phyloP scores from a whole-genome alignment of 1,140 invertebrate species.

The Penaeus vannamei region DNA sequence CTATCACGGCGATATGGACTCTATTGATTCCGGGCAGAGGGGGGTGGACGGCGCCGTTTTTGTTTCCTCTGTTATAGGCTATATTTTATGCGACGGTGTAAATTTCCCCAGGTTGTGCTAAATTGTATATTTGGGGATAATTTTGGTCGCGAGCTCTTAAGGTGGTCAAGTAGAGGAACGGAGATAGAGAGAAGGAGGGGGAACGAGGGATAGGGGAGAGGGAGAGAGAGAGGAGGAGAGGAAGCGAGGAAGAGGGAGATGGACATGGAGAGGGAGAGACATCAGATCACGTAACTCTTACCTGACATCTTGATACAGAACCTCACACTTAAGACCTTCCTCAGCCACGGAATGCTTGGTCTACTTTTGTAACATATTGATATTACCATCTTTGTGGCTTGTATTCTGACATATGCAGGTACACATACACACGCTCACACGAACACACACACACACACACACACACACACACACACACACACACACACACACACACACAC shows the following conservation, averaged over 20 bases:
- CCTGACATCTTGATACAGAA: no score
- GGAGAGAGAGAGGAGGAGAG: not conserved
- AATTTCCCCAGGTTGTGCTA: no score
- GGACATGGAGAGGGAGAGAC: not conserved
- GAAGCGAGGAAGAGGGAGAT: not conserved
- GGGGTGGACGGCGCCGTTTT: no score
- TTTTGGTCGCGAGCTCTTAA: no score
- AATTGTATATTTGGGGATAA: no score
- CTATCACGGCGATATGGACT: no score
- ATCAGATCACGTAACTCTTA: not conserved
- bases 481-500: conserved; percentile 18
- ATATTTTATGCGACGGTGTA: no score
- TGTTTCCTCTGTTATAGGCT: no score
- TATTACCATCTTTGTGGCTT: no score
- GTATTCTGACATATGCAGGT: no score
- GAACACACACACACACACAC: conserved; percentile 18
- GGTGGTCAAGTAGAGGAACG: not conserved
- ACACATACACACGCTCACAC: not conserved
- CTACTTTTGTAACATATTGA: not conserved
- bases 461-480: conserved; percentile 16
- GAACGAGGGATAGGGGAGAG: not conserved
- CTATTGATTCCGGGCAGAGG: no score
- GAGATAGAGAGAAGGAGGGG: conserved; percentile 9
- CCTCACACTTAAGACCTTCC: no score
- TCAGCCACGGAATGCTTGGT: not conserved